Conservation (phyloP, 2,888 invertebrate genomes). For the Tetropium fuscum region DNA sequence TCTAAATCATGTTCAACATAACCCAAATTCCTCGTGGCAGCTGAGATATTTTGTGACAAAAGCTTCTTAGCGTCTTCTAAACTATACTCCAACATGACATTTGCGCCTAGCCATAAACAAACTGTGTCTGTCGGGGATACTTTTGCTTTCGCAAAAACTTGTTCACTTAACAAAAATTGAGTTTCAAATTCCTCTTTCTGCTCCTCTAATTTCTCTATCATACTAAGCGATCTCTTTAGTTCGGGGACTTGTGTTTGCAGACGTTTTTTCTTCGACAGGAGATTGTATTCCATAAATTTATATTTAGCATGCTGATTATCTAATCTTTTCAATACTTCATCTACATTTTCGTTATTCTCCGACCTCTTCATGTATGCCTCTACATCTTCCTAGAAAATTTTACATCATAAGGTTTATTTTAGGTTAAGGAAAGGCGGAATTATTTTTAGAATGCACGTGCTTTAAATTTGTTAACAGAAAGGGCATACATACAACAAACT, state of each 20-base stretch:
- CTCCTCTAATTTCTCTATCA: constrained; percentile 88
- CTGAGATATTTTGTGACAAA: constrained; percentile 83
- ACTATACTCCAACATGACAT: constrained; percentile 97
- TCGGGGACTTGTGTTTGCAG: constrained; percentile 95
- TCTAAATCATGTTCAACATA: constrained; percentile 94
- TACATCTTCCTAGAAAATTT: constrained; percentile 85
- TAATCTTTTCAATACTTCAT: constrained; percentile 85
- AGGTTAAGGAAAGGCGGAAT: constrained; percentile 29
- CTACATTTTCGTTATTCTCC: constrained; percentile 86
- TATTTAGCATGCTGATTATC: constrained; percentile 97
- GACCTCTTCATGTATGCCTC: constrained; percentile 89
- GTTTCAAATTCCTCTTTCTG: constrained; percentile 87
- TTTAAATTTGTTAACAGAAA: constrained; percentile 18
- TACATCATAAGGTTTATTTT: constrained; percentile 40
- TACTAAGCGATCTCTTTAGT: constrained; percentile 88
- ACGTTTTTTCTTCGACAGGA: constrained; percentile 87
- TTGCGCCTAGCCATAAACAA: constrained; percentile 87
- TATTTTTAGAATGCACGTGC: constrained; percentile 40
- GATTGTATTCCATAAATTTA: constrained; percentile 96
- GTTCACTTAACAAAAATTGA: constrained; percentile 92
- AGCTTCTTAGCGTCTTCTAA: constrained; percentile 90
- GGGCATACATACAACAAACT: constrained; percentile 81
- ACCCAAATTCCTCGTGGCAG: constrained; percentile 85
- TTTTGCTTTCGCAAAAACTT: constrained; percentile 81
- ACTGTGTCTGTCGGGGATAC: constrained; percentile 93